Conservation (phyloP, 2,888 invertebrate species). For the Agrochola lota region DNA sequence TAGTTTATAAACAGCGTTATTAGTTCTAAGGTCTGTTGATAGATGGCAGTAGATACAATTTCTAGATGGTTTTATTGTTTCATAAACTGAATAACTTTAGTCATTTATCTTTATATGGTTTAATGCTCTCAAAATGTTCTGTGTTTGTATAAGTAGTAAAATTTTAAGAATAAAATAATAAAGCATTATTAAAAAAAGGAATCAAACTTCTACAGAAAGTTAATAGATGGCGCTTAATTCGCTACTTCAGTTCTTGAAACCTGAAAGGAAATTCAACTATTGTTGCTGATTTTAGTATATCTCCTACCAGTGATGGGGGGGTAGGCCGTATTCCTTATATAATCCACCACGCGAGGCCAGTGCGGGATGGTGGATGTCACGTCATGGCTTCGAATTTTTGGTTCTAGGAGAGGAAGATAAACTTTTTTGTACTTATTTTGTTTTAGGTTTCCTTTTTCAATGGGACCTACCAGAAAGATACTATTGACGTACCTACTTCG, state of each 20-base stretch:
- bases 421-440: not conserved
- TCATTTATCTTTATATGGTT: not conserved
- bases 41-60: slow-evolving; percentile 38
- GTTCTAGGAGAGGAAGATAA: not conserved
- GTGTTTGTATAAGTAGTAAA: no score
- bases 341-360: not conserved
- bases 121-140: not conserved
- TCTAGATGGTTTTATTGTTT: not conserved
- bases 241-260: not conserved
- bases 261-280: not conserved
- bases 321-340: not conserved
- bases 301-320: not conserved
- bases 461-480: not conserved
- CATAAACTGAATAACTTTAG: not conserved
- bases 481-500: not conserved
- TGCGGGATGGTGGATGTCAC: no score
- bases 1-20: not conserved
- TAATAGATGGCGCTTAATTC: slow-evolving; percentile 28
- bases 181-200: no score
- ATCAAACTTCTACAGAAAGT: not conserved
- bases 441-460: not conserved
- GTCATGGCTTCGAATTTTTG: not conserved
- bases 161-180: not conserved
- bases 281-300: not conserved
- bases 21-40: not conserved